Base-by-base conservation (phyloP, 1,140 invertebrate species). In the Drosophila sproati region DNA sequence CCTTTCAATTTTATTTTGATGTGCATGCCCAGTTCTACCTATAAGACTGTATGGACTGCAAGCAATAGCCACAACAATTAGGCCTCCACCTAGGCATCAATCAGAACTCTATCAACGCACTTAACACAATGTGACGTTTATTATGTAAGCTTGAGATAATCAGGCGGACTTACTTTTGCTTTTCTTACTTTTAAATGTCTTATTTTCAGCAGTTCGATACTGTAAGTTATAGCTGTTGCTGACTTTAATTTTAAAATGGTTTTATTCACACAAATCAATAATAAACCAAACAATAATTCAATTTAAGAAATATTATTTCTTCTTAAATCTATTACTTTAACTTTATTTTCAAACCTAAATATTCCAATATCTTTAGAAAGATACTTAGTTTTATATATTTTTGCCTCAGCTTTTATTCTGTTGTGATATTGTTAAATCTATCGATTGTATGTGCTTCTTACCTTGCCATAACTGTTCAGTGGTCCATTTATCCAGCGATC, bases 401-500 rank as follows among this genome's bases (percentile, higher is more conserved):
- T 20, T 1, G 20, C 20, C 20, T 20, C 20, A 20, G 20, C 20
- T 20, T 20, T 20, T 20, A 20, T 20, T 20, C 20, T 20, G 20
- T 1, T 20, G 20, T 1, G 37, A 3, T 48, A 29, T 48, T 0
- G 32, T 6, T 20, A 32, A 28, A 35, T 37, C 8, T 28, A 31
- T 4, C 7, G 4, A n/a, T 28, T 12, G 45, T 50, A 35, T 37
- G 10, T 7, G 5, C 5, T 34, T 74, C 91, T 91, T 73, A 93
- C 92, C 89, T 93, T 92, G 77, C 92, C 92, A 39, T 88, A 88
- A 80, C 85, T 92, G 73, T 92, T 92, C 70, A 91, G 73, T 75
- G 92, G 82, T 81, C 92, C 92, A 82, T 91, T 92, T 66, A 92
- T 91, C 91, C 91, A 93, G 67, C 92, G 92, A 91, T 92, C 91